phyloP scores from a whole-genome alignment of 2,113 vertebrate species.

The Cryptomyrus ogoouensis region DNA sequence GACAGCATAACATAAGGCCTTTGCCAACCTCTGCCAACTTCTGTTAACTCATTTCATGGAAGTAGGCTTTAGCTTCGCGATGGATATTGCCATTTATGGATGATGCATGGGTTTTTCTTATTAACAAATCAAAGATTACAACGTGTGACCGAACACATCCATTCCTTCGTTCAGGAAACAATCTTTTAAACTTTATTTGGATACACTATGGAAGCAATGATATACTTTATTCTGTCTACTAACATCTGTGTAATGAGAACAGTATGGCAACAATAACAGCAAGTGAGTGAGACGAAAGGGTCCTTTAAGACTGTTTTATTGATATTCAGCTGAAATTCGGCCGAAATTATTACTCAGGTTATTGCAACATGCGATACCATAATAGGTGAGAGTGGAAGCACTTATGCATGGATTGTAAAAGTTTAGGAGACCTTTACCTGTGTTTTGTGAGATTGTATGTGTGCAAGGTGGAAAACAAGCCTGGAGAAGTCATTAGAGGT shows the following conservation, averaged over 20 bases:
- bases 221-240: constrained; percentile 7
- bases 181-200: constrained; percentile 15
- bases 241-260: constrained; percentile 11
- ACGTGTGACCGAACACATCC: neutral
- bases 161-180: constrained; percentile 12
- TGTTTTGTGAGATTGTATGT: constrained; percentile 8
- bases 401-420: neutral
- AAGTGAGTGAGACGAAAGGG: neutral
- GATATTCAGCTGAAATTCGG: neutral
- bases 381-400: neutral
- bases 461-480: constrained; percentile 11
- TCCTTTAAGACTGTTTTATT: constrained; percentile 5
- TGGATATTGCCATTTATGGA: constrained; percentile 5
- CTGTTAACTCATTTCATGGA: neutral
- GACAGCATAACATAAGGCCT: neutral
- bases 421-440: constrained; percentile 5
- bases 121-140: neutral
- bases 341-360: neutral
- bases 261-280: neutral
- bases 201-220: constrained; percentile 6
- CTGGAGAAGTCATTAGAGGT: constrained; percentile 14
- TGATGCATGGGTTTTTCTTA: neutral
- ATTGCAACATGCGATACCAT: neutral
- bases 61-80: neutral
- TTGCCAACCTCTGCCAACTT: neutral